Conservation (phyloP, 1,140 invertebrate genomes). For the Gonatopus flavifemur region DNA sequence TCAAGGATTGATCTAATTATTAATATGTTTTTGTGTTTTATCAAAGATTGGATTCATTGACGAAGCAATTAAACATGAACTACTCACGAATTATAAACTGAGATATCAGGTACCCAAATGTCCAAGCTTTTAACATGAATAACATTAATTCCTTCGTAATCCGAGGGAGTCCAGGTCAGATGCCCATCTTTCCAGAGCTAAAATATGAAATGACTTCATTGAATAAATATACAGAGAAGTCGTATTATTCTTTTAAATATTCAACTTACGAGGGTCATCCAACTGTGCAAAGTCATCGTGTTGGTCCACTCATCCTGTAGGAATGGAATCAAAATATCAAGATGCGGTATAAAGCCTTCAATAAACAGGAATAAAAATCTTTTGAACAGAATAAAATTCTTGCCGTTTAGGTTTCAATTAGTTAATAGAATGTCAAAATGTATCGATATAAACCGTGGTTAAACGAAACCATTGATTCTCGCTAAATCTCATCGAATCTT, state of each 20-base stretch:
- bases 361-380: neutral
- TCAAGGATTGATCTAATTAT: too few species aligned
- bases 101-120: conserved; percentile 58
- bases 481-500: too few species aligned
- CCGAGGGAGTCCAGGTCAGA: conserved; percentile 53
- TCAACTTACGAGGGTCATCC: conserved; percentile 43
- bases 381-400: too few species aligned
- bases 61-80: too few species aligned
- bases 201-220: conserved; percentile 16
- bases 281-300: conserved; percentile 36
- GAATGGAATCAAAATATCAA: neutral
- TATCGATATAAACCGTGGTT: neutral
- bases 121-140: conserved; percentile 47
- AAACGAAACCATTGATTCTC: conserved; percentile 20
- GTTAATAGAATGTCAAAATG: conserved; percentile 1
- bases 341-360: neutral
- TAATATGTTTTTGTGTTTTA: too few species aligned
- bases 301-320: conserved; percentile 29
- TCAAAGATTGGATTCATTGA: too few species aligned
- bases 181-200: conserved; percentile 56
- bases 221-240: too few species aligned
- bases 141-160: conserved; percentile 46
- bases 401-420: too few species aligned
- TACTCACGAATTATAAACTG: conserved; percentile 57
- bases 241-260: too few species aligned